Percentiles rank a stretch among this genome's conserved stretches.
Evolutionary conservation across 2,113 vertebrate genomes (phyloP).

Genomic region (Arenaria interpres): DNA sequence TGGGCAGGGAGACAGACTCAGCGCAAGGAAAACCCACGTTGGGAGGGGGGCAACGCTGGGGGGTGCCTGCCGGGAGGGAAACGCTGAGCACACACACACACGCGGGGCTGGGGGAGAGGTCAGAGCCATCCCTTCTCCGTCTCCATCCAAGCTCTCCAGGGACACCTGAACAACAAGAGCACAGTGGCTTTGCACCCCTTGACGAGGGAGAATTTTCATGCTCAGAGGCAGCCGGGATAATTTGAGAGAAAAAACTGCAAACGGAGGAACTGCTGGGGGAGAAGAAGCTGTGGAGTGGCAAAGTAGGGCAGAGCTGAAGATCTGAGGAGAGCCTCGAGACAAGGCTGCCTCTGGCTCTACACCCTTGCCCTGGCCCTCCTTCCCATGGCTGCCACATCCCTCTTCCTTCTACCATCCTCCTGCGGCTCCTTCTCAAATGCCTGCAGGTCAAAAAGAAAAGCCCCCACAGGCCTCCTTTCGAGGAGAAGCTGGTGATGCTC

Average conservation of each 20-base stretch:
- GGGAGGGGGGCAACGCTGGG: background rate
- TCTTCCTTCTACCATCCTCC: background rate
- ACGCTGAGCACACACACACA: background rate
- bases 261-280: background rate
- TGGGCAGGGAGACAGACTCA: constrained; percentile 46
- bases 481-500: background rate
- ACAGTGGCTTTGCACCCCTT: background rate
- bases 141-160: background rate
- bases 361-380: background rate
- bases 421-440: background rate
- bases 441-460: background rate
- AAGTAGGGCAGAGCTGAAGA: background rate
- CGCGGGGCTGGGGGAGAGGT: background rate
- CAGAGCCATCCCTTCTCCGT: background rate
- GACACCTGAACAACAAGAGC: background rate
- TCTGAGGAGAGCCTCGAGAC: background rate
- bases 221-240: background rate
- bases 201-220: background rate
- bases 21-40: background rate
- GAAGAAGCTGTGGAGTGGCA: background rate
- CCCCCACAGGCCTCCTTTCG: rapidly evolving
- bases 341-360: background rate
- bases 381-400: background rate
- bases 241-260: background rate
- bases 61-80: background rate